Evolutionary conservation across 2,888 invertebrate genomes (phyloP).

Genomic region (Dryomyza anilis): DNA sequence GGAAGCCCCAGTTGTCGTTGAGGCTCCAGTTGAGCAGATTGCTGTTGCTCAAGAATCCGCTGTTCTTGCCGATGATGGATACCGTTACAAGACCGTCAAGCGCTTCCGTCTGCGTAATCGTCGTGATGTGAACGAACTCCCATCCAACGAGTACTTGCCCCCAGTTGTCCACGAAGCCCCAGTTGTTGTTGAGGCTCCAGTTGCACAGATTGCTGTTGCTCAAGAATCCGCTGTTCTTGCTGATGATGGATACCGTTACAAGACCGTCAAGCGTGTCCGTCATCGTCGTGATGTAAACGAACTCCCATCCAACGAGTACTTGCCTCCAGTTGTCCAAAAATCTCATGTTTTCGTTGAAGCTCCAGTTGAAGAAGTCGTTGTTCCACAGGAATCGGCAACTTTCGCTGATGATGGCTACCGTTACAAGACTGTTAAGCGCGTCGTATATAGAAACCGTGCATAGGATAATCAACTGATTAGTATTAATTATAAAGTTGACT

Average conservation of each 20-base stretch:
- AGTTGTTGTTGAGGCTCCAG: slow-evolving; percentile 20
- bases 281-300: slow-evolving; percentile 35
- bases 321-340: slow-evolving; percentile 30
- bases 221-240: slow-evolving; percentile 29
- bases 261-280: slow-evolving; percentile 30
- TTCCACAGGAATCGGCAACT: slow-evolving; percentile 29
- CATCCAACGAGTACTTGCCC: slow-evolving; percentile 29
- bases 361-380: slow-evolving; percentile 21
- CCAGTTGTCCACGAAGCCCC: slow-evolving; percentile 27
- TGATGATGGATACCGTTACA: slow-evolving; percentile 31
- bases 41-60: slow-evolving; percentile 20
- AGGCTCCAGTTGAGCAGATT: slow-evolving; percentile 24
- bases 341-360: slow-evolving; percentile 23
- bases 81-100: slow-evolving; percentile 34
- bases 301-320: slow-evolving; percentile 28
- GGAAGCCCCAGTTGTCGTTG: slow-evolving; percentile 22
- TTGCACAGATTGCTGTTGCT: slow-evolving; percentile 21
- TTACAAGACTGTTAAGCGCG: slow-evolving; percentile 49
- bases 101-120: slow-evolving; percentile 32
- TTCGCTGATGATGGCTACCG: slow-evolving; percentile 54
- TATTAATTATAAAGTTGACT: slow-evolving; percentile 14
- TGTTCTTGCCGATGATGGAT: slow-evolving; percentile 35
- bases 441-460: slow-evolving; percentile 32
- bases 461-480: slow-evolving; percentile 11
- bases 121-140: slow-evolving; percentile 35